These are phyloP conservation scores for Haemorhous mexicanus DNA, from an alignment of 2,113 vertebrate genomes.

Conservation along the genomic window DNA sequence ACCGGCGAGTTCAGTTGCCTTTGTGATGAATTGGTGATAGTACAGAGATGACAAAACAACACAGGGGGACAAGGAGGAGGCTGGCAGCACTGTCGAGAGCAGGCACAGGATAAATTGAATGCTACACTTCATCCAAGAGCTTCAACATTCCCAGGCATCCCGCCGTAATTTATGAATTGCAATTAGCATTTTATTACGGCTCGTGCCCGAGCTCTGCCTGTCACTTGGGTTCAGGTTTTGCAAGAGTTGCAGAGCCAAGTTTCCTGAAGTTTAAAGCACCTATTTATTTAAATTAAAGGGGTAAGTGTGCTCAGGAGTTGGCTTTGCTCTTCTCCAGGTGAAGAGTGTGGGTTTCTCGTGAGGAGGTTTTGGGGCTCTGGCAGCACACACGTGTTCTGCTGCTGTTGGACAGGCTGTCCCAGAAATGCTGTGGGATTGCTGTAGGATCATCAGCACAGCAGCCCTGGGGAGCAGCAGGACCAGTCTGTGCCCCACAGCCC, in stretches of 20 bases:
- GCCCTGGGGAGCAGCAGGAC: neutral
- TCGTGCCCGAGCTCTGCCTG: neutral
- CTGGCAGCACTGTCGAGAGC: constrained; percentile 42
- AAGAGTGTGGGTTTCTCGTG: neutral
- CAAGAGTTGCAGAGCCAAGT: neutral
- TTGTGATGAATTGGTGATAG: constrained; percentile 67
- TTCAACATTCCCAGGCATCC: neutral
- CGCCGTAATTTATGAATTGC: constrained; percentile 32
- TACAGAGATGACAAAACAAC: constrained; percentile 66
- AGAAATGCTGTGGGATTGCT: neutral
- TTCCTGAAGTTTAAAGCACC: neutral
- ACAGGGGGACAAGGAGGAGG: constrained; percentile 44
- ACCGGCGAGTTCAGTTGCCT: constrained; percentile 38
- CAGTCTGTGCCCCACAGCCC: neutral
- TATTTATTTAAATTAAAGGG: neutral
- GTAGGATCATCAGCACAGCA: neutral
- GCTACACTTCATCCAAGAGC: constrained; percentile 51
- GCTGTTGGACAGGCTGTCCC: neutral
- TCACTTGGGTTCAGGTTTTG: neutral
- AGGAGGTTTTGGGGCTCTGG: neutral
- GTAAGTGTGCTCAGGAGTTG: neutral
- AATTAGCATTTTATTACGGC: constrained; percentile 49
- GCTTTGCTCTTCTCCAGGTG: neutral
- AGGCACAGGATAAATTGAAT: constrained; percentile 22
- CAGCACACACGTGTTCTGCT: neutral